phyloP scores from a whole-genome alignment of 2,797 vertebrate genomes.

The Lagodon rhomboides region DNA sequence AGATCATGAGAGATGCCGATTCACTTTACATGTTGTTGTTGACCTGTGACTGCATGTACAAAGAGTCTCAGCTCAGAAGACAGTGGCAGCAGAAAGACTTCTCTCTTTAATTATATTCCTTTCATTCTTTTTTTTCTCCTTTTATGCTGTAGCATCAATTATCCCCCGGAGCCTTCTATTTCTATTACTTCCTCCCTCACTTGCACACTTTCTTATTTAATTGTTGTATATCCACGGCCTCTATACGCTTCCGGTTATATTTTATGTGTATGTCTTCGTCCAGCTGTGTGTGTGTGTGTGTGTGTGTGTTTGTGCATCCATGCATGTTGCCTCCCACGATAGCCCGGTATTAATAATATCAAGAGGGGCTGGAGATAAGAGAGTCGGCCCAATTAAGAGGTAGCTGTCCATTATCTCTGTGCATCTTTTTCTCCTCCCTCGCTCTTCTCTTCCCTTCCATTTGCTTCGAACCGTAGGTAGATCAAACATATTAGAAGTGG shows the following conservation, averaged over 20 bases:
- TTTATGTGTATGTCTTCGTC: background rate
- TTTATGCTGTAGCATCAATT: background rate
- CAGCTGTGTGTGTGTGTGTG: background rate
- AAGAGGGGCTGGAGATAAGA: background rate
- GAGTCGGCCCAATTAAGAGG: constrained; percentile 18
- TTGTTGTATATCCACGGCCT: background rate
- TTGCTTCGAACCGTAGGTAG: constrained; percentile 1
- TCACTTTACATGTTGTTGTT: background rate
- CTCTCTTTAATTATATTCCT: background rate
- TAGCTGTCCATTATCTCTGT: constrained; percentile 22
- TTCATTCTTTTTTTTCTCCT: background rate
- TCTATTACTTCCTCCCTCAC: background rate
- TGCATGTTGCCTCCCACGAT: background rate
- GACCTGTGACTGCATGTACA: no score
- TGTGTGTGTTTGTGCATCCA: background rate
- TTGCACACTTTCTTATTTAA: background rate
- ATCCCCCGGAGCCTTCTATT: background rate
- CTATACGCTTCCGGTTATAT: background rate
- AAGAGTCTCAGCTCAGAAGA: background rate
- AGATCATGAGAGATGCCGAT: background rate
- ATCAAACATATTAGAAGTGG: constrained; percentile 1
- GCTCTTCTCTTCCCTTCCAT: constrained; percentile 1
- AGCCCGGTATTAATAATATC: constrained; percentile 5
- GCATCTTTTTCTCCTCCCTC: constrained; percentile 1
- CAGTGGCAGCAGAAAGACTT: background rate